Conservation (phyloP, 2,113 vertebrate species). For the Coturnix japonica region DNA sequence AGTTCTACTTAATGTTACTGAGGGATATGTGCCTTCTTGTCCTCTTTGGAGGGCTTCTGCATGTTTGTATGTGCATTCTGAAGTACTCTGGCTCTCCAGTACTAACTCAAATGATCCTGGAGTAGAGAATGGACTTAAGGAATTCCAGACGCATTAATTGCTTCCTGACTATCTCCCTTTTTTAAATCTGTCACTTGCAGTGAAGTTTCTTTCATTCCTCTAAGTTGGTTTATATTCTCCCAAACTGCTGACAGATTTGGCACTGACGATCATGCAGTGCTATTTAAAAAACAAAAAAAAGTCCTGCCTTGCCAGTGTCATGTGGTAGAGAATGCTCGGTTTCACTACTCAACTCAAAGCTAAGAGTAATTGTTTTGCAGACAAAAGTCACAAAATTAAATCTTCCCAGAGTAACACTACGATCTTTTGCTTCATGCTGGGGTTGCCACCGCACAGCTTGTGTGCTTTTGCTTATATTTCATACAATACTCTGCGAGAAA, state of each 20-base stretch:
- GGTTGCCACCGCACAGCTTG: background rate
- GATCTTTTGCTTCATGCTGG: background rate
- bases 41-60: background rate
- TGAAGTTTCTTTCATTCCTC: background rate
- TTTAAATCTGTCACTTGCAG: background rate
- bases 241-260: background rate
- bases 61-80: background rate
- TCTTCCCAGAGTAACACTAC: background rate
- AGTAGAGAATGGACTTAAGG: background rate
- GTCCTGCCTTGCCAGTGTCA: background rate
- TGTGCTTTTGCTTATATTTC: background rate
- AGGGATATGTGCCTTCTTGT: background rate
- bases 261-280: background rate
- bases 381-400: background rate
- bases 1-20: background rate
- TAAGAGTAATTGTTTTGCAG: too few species aligned
- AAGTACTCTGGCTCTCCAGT: background rate
- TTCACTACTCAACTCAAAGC: background rate
- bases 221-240: background rate
- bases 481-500: background rate
- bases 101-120: background rate
- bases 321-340: background rate
- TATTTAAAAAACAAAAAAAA: background rate
- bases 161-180: background rate
- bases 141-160: background rate